phyloP scores from a whole-genome alignment of 2,113 vertebrate species.

The Lagopus muta region DNA sequence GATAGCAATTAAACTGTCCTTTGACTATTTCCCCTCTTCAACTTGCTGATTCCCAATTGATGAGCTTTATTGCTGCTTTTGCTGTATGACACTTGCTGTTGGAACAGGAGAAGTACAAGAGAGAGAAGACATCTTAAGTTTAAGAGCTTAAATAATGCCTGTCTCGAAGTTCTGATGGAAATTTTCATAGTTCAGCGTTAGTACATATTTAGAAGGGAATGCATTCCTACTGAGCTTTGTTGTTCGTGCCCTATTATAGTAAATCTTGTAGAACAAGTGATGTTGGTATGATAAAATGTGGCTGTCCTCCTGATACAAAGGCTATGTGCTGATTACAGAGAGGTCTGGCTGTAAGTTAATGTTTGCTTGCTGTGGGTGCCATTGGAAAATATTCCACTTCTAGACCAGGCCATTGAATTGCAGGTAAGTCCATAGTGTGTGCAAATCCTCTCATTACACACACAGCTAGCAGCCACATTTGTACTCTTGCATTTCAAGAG shows the following conservation, averaged over 20 bases:
- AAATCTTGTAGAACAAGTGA: not conserved
- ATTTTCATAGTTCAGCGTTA: not conserved
- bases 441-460: not conserved
- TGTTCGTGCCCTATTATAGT: not conserved
- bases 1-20: not conserved
- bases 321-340: accelerated
- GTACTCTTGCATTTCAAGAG: not conserved
- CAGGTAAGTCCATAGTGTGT: not conserved
- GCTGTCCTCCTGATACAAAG: not conserved
- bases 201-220: not conserved
- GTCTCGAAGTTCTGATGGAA: not conserved
- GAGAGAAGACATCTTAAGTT: not conserved
- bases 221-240: not conserved
- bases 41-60: not conserved
- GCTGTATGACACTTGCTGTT: not conserved
- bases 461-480: not conserved
- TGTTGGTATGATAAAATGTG: not conserved
- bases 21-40: not conserved
- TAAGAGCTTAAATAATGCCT: not conserved
- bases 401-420: not conserved
- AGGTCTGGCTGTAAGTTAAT: not conserved
- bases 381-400: not conserved
- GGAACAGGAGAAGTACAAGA: not conserved
- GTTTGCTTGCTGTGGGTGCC: not conserved
- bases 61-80: not conserved